Conservation (phyloP, 2,888 invertebrate species). For the Sabatieria punctata region DNA sequence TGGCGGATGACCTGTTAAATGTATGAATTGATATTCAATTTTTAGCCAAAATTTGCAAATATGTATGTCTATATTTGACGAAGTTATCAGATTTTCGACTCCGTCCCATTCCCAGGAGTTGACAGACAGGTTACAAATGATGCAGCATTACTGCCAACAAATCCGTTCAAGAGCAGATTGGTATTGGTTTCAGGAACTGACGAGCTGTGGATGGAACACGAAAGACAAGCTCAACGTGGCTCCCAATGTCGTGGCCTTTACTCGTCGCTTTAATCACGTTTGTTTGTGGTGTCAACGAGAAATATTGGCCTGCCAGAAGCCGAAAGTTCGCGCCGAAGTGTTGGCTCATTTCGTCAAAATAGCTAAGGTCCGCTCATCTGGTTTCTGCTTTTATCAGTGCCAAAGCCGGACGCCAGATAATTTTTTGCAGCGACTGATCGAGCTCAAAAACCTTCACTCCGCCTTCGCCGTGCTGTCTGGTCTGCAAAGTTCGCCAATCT, state of each 20-base stretch:
- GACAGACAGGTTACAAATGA: no score
- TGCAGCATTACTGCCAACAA: no score
- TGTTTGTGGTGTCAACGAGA: conserved; percentile 88
- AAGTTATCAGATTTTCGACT: background rate
- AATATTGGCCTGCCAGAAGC: conserved; percentile 59
- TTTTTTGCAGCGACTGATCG: conserved; percentile 49
- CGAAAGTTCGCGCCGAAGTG: conserved; percentile 66
- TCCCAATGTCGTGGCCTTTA: conserved; percentile 83
- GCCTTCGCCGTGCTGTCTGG: conserved; percentile 82
- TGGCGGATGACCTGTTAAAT: no score
- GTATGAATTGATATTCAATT: no score
- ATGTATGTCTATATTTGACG: background rate
- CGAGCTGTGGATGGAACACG: conserved; percentile 81
- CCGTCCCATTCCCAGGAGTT: no score
- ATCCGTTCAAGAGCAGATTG: no score
- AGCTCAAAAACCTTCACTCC: conserved; percentile 78
- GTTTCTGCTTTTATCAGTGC: no score
- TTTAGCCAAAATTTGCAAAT: background rate
- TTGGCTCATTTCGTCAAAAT: conserved; percentile 76
- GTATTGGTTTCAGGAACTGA: conserved; percentile 45
- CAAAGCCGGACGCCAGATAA: conserved; percentile 1
- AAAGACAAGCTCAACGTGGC: conserved; percentile 69
- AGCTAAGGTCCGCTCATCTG: conserved; percentile 47
- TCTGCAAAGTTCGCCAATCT: conserved; percentile 76
- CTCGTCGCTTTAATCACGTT: conserved; percentile 76